Percentiles rank a stretch among this genome's conserved stretches.
Conservation (phyloP, 2,113 vertebrate genomes). For the Grammomys surdaster region DNA sequence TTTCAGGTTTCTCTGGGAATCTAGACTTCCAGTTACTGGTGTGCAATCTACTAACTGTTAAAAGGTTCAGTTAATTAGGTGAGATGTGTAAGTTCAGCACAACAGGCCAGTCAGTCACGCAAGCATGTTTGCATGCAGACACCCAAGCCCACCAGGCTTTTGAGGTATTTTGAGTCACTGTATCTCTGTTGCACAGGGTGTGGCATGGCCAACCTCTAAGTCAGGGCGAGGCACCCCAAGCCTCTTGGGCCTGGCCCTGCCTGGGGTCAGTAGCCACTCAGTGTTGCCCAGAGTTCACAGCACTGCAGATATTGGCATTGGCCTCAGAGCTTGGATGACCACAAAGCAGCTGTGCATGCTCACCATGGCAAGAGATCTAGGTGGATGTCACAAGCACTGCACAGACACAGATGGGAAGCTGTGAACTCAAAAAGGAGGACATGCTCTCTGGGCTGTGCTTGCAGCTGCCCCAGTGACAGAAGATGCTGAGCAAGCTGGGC, state of each 20-base stretch:
- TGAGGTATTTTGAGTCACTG: not conserved
- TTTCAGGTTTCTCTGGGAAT: not conserved
- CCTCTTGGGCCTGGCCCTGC: not conserved
- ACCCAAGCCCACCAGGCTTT: not conserved
- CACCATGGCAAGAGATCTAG: constrained; percentile 84
- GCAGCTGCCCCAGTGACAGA: constrained; percentile 86
- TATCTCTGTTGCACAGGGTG: not conserved
- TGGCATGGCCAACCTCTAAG: not conserved
- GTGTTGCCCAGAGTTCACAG: constrained; percentile 75
- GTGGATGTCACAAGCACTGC: constrained; percentile 85
- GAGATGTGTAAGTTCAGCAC: not conserved
- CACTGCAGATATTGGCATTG: constrained; percentile 87
- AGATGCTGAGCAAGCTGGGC: constrained; percentile 82
- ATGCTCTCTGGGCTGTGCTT: constrained; percentile 85
- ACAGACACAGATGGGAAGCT: constrained; percentile 84
- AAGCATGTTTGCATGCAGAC: not conserved
- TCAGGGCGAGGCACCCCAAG: accelerated
- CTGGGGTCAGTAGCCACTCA: not conserved
- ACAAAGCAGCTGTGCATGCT: constrained; percentile 79
- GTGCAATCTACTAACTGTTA: not conserved
- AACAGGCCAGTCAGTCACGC: not conserved
- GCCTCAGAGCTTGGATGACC: constrained; percentile 80
- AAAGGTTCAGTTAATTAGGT: not conserved
- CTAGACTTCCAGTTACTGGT: not conserved
- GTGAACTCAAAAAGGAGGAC: constrained; percentile 85